These are phyloP conservation scores for Elymnias hypermnestra DNA, from an alignment of 1,140 invertebrate species.

Conservation along the genomic window DNA sequence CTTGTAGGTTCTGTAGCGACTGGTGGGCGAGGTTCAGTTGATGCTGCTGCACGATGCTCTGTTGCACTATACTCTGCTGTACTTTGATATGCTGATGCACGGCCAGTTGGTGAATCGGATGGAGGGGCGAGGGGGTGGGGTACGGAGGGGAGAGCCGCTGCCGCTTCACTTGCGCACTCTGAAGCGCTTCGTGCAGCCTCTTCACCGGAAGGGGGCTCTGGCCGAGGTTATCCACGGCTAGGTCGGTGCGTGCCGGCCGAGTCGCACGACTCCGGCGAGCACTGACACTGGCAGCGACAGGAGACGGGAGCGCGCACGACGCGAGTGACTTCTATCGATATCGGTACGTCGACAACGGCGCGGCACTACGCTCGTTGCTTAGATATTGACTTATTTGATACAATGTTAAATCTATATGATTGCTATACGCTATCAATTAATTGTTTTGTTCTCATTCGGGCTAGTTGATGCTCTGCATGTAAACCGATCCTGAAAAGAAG, in stretches of 20 bases:
- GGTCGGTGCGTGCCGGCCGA: constrained; percentile 67
- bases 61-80: constrained; percentile 68
- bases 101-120: constrained; percentile 63
- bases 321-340: constrained; percentile 38
- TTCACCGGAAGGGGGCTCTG: constrained; percentile 68
- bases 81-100: constrained; percentile 70
- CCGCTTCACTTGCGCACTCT: constrained; percentile 69
- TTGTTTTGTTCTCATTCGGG: constrained; percentile 47
- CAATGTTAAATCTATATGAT: constrained; percentile 28
- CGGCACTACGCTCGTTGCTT: constrained; percentile 39
- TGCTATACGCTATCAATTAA: constrained; percentile 33
- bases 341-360: constrained; percentile 43
- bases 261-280: constrained; percentile 69
- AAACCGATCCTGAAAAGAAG: constrained; percentile 60
- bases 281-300: constrained; percentile 58
- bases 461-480: constrained; percentile 48
- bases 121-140: constrained; percentile 49
- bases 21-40: constrained; percentile 67
- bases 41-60: constrained; percentile 69
- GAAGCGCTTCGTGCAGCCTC: constrained; percentile 71
- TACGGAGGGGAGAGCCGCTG: constrained; percentile 69
- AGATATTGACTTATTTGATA: constrained; percentile 31
- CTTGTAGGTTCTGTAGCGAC: constrained; percentile 62
- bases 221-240: constrained; percentile 74
- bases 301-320: constrained; percentile 40